These are phyloP conservation scores for Ceraclea dissimilis DNA, from an alignment of 2,888 invertebrate species.

Conservation along the genomic window DNA sequence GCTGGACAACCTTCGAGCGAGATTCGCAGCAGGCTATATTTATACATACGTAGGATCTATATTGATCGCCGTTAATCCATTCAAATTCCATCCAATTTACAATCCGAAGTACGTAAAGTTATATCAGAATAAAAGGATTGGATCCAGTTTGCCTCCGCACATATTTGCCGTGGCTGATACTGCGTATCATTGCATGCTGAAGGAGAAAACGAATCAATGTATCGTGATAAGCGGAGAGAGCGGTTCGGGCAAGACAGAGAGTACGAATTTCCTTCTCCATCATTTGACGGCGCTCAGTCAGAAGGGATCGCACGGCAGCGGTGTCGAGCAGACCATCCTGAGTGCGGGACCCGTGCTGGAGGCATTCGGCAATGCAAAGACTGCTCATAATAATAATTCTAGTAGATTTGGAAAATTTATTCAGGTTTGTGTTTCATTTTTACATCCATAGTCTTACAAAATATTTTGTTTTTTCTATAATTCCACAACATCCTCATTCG, in stretches of 20 bases:
- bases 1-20: slow-evolving; percentile 79
- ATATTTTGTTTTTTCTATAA: no score
- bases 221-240: slow-evolving; percentile 94
- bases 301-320: slow-evolving; percentile 88
- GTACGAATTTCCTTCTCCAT: slow-evolving; percentile 90
- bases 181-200: slow-evolving; percentile 90
- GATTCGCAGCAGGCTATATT: slow-evolving; percentile 87
- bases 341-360: slow-evolving; percentile 94
- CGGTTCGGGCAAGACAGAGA: slow-evolving; percentile 95
- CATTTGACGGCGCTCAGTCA: slow-evolving; percentile 92
- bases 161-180: slow-evolving; percentile 95
- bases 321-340: slow-evolving; percentile 94
- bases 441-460: no score
- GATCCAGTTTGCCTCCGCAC: slow-evolving; percentile 89
- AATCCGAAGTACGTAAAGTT: slow-evolving; percentile 95
- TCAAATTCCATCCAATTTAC: slow-evolving; percentile 94
- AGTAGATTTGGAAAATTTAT: slow-evolving; percentile 97
- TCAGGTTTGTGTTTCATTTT: slow-evolving; percentile 55
- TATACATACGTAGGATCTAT: slow-evolving; percentile 96
- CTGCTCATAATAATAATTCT: slow-evolving; percentile 95
- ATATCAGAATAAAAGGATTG: slow-evolving; percentile 87
- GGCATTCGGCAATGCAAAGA: slow-evolving; percentile 98
- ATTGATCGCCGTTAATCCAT: slow-evolving; percentile 89
- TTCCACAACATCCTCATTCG: no score
- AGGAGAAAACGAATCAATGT: slow-evolving; percentile 80